These are phyloP conservation scores for Sciurus carolinensis DNA, from an alignment of 2,797 vertebrate genomes.

Conservation along the genomic window DNA sequence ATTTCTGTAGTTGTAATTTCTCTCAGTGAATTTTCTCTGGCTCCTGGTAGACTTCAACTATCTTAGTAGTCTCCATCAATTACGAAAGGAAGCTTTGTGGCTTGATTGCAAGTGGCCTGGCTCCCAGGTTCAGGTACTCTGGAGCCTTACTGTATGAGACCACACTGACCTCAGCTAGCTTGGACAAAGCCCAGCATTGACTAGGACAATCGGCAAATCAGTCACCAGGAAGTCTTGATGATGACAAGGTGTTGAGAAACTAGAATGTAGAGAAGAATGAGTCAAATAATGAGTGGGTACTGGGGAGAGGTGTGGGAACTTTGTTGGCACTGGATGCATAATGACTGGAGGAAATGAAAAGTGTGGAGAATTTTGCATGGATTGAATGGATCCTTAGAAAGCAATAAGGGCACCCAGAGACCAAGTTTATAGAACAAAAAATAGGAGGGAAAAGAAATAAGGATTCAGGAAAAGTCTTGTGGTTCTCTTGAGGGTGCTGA, in stretches of 20 bases:
- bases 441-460: not conserved
- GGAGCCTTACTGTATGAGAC: not conserved
- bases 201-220: not conserved
- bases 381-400: not conserved
- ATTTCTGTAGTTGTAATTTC: not conserved
- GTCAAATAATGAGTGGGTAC: not conserved
- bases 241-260: not conserved
- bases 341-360: not conserved
- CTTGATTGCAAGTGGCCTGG: too few relatives aligned
- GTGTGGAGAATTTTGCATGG: not conserved
- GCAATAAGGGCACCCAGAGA: not conserved
- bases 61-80: not conserved
- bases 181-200: not conserved
- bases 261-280: not conserved
- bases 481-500: too few relatives aligned
- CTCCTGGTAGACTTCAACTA: not conserved
- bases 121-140: not conserved
- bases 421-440: not conserved
- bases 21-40: not conserved
- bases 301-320: not conserved
- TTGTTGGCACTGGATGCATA: not conserved
- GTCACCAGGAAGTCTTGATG: not conserved
- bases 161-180: not conserved
- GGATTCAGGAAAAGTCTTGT: not conserved
- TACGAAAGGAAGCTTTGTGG: not conserved